Base-by-base conservation (phyloP, 2,888 invertebrate genomes). In the Hecatera dysodea region DNA sequence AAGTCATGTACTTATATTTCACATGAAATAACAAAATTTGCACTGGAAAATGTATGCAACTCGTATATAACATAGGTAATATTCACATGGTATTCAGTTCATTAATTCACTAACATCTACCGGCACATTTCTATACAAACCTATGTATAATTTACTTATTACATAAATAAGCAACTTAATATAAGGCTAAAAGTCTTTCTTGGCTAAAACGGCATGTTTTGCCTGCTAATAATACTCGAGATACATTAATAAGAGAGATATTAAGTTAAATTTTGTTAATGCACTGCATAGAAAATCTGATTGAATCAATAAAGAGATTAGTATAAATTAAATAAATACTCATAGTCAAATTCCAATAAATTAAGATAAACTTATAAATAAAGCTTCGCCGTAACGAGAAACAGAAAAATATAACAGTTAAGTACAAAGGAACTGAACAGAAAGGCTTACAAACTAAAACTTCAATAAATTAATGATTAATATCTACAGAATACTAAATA, bases 401-500 rank as follows among this genome's bases (percentile, higher is more conserved):
- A 86, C 83, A 85, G 85, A 81, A 82, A 75, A 78, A 82, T 82
- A 85, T 85, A 87, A 84, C 81, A 78, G 82, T 86, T 90, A 90
- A 87, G 87, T 88, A 89, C 87, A 90, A 83, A 91, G 90, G 93
- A 94, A 95, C 94, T 93, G 89, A 91, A 89, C 82, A 88, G 87
- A 90, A 88, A 86, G 83, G 81, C 93, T 93, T 93, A 95, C 81
- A 87, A 87, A 88, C 92, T 93, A 93, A 86, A 88, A 80, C 78
- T 86, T 92, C 90, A 96, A 96, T 95, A 95, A 96, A 95, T 95
- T 94, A 95, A 92, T 89, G 88, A 91, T 91, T 90, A 92, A 86
- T 90, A 93, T 92, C 92, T 94, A 94, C 87, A 93, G 92, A 95
- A 95, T 95, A 95, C 94, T 95, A 93, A 94, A 96, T 96, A 96